These are phyloP conservation scores for Alcis repandata DNA, from an alignment of 2,888 invertebrate species.

Conservation along the genomic window DNA sequence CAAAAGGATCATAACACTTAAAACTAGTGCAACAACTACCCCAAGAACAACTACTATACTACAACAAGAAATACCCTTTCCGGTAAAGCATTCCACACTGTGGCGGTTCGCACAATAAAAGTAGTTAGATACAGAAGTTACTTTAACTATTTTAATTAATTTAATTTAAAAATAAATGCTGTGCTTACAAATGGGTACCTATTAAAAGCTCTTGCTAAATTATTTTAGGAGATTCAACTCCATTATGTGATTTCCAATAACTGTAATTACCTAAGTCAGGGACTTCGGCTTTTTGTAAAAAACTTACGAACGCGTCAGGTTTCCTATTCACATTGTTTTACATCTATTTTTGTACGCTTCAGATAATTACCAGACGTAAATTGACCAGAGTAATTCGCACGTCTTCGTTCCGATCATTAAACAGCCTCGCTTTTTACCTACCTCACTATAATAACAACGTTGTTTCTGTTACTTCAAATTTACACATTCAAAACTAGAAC, in stretches of 20 bases:
- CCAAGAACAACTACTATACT: too few species aligned
- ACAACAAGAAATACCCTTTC: too few species aligned
- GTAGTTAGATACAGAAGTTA: too few species aligned
- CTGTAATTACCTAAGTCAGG: conserved; percentile 5
- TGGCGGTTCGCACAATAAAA: too few species aligned
- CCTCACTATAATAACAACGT: conserved; percentile 17
- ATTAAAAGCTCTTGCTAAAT: background rate
- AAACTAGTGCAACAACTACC: too few species aligned
- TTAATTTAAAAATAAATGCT: too few species aligned
- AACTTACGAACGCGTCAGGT: conserved; percentile 11
- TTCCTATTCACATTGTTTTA: conserved; percentile 20
- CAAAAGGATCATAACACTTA: too few species aligned
- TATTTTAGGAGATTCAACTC: background rate
- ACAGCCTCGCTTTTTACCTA: conserved; percentile 18
- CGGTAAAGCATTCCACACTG: too few species aligned
- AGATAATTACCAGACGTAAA: conserved; percentile 23
- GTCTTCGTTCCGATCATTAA: conserved; percentile 24
- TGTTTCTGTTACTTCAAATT: conserved; percentile 32
- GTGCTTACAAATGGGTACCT: too few species aligned
- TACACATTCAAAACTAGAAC: conserved; percentile 37
- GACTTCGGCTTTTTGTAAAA: conserved; percentile 7
- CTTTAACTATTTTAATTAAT: too few species aligned
- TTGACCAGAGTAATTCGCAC: conserved; percentile 20
- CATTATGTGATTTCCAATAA: background rate
- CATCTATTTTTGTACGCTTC: conserved; percentile 5